Evolutionary conservation across 1,140 invertebrate species (phyloP).

Genomic region (Lordiphosa stackelbergi): DNA sequence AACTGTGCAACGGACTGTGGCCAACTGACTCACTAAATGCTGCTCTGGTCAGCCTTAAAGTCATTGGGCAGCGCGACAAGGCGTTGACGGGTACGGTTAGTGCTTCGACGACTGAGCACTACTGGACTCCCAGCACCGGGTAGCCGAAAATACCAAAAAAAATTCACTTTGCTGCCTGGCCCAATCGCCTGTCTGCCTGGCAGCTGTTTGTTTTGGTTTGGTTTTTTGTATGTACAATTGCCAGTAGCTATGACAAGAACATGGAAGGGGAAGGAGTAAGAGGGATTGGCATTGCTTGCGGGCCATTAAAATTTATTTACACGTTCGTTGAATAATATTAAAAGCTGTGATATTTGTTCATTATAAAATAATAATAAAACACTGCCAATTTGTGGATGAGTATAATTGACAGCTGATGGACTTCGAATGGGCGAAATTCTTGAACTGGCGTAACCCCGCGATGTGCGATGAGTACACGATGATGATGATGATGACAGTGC

Average conservation of each 20-base stretch:
- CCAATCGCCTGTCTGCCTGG: too few species aligned
- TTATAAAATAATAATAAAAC: conserved; percentile 17
- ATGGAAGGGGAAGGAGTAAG: neutral
- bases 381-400: conserved; percentile 24
- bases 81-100: neutral
- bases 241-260: conserved; percentile 9
- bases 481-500: neutral
- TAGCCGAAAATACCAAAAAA: too few species aligned
- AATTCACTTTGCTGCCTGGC: too few species aligned
- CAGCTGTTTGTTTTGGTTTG: neutral
- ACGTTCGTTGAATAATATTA: conserved; percentile 62
- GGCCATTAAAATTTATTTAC: conserved; percentile 66
- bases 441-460: conserved; percentile 46
- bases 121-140: neutral
- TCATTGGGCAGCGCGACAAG: conserved; percentile 12
- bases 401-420: conserved; percentile 57
- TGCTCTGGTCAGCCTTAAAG: conserved; percentile 40
- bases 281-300: conserved; percentile 4
- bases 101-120: neutral
- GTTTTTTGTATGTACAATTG: conserved; percentile 6
- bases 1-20: conserved; percentile 56
- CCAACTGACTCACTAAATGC: conserved; percentile 47
- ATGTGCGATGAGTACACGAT: conserved; percentile 12
- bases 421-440: conserved; percentile 18
- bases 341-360: conserved; percentile 37